These are phyloP conservation scores for Alfaro cultratus DNA, from an alignment of 2,797 vertebrate genomes.

Conservation along the genomic window DNA sequence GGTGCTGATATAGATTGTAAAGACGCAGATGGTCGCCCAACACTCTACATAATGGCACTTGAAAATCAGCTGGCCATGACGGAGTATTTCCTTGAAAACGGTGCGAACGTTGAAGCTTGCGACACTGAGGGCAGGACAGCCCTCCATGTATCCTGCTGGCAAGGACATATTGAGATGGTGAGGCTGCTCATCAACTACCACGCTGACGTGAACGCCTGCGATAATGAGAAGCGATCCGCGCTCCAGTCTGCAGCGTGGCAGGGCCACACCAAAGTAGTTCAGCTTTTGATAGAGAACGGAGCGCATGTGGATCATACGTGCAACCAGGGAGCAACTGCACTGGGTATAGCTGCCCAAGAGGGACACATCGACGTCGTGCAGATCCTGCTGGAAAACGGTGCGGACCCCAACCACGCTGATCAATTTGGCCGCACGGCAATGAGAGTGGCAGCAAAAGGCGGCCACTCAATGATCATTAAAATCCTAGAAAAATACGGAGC, in stretches of 20 bases:
- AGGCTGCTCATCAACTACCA: slow-evolving; percentile 90
- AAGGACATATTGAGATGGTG: slow-evolving; percentile 96
- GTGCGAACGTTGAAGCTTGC: slow-evolving; percentile 92
- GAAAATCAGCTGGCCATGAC: slow-evolving; percentile 97
- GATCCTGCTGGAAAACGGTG: slow-evolving; percentile 91
- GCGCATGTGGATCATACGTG: slow-evolving; percentile 94
- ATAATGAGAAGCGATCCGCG: slow-evolving; percentile 96
- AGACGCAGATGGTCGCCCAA: slow-evolving; percentile 96
- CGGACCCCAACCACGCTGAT: slow-evolving; percentile 96
- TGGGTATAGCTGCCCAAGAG: slow-evolving; percentile 98
- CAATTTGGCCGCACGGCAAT: slow-evolving; percentile 98
- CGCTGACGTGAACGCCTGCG: slow-evolving; percentile 92
- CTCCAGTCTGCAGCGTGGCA: slow-evolving; percentile 98
- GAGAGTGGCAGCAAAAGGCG: slow-evolving; percentile 97
- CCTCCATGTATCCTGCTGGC: slow-evolving; percentile 98
- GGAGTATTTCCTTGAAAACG: slow-evolving; percentile 95
- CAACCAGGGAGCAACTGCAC: slow-evolving; percentile 97
- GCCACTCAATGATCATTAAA: slow-evolving; percentile 93
- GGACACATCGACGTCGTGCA: slow-evolving; percentile 96
- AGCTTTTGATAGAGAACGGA: slow-evolving; percentile 90
- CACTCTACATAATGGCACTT: slow-evolving; percentile 95
- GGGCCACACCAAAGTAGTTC: slow-evolving; percentile 92
- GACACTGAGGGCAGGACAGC: slow-evolving; percentile 96
- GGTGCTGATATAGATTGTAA: slow-evolving; percentile 92
- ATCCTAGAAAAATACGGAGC: slow-evolving; percentile 96